Base-by-base conservation (phyloP, 2,888 invertebrate genomes). In the Argyresthia goedartella region DNA sequence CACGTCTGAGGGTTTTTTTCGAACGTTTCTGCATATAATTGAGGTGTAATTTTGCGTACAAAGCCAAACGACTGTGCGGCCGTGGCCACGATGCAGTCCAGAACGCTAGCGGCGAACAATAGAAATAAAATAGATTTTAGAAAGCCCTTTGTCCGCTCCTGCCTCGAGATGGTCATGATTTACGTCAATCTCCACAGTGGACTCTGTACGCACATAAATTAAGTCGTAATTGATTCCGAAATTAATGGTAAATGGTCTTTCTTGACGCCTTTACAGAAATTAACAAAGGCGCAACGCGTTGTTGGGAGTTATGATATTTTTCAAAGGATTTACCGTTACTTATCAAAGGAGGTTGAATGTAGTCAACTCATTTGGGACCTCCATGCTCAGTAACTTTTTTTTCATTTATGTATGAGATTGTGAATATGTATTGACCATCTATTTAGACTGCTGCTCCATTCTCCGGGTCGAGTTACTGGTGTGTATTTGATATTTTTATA, bases 31-130 rank as follows among this genome's bases (percentile, higher is more conserved):
- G 64, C 63, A 64, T 69, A 76, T 79, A 80, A 79, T 79, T 78
- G 75, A 76, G 75, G 77, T 77, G 76, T 78, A 74, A 78, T 76
- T 74, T 73, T 64, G 69, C 74, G 67, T 68, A 75, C 73, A 76
- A 74, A 65, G 60, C 60, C 66, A 64, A 70, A 72, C 74, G 66
- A 69, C 66, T 63, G 65, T 60, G 60, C 60, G 61, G 65, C 65
- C 62, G 64, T 60, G 25, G 25, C 74, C 66, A 69, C 66, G 62
- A 65, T 60, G 60, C 60, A 61, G 65, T 65, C 62, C 64, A 60
- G 60, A 65, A 61, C 64, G 66, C 66, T 62, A 59, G 35, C 49
- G 59, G 59, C 64, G 47, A 61, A 75, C 70, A 76, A 75, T 65
- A 65, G 64, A 59, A 64, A 68, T 66, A 66, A 67, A 66, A 66